Evolutionary conservation across 2,888 invertebrate genomes (phyloP).

Genomic region (Pherbina coryleti): DNA sequence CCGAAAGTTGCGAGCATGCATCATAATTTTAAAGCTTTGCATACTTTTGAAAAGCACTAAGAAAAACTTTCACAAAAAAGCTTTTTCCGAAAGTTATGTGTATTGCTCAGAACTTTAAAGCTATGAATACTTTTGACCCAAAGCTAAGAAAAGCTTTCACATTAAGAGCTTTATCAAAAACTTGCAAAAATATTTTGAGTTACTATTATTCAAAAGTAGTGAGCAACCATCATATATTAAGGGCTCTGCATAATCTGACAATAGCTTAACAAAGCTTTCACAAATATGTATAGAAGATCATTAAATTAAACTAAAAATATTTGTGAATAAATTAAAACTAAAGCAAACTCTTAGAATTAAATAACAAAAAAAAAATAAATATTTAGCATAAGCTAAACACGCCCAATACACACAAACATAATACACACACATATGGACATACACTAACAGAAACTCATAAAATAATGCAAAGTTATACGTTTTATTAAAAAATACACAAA

Average conservation of each 20-base stretch:
- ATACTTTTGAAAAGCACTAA: not conserved
- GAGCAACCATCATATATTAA: not conserved
- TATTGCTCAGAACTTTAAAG: no score
- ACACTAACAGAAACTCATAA: slow-evolving; percentile 16
- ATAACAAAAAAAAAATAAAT: slow-evolving; percentile 52
- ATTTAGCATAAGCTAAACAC: slow-evolving; percentile 40
- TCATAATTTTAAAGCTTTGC: no score
- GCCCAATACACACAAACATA: slow-evolving; percentile 46
- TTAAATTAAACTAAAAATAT: slow-evolving; percentile 49
- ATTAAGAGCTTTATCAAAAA: no score
- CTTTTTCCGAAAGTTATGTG: no score
- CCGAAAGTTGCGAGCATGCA: no score
- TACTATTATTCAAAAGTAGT: no score
- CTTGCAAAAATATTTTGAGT: no score
- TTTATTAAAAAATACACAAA: not conserved
- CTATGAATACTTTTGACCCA: no score
- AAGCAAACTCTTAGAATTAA: slow-evolving; percentile 45
- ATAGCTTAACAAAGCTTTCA: not conserved
- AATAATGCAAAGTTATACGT: slow-evolving; percentile 1
- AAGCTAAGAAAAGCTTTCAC: no score
- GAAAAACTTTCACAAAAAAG: not conserved
- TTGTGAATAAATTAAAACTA: slow-evolving; percentile 55
- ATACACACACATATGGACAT: slow-evolving; percentile 35
- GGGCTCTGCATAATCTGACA: not conserved
- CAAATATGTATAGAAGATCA: not conserved